Percentiles rank a stretch among this genome's conserved stretches.
These are phyloP conservation scores for Nematostella vectensis DNA, from an alignment of 92 coral and sea anemone species.

Conservation along the genomic window DNA sequence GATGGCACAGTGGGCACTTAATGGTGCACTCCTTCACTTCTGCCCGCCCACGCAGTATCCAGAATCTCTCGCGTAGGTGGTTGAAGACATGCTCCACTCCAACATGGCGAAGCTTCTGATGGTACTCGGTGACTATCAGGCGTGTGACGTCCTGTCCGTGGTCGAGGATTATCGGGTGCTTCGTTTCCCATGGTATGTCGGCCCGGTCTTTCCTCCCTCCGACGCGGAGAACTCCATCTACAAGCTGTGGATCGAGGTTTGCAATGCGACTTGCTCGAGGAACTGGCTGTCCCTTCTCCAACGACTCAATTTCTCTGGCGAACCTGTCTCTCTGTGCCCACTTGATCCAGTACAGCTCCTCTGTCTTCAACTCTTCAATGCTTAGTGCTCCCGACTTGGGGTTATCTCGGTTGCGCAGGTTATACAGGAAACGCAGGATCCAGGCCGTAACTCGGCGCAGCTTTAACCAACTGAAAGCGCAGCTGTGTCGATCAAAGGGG, in stretches of 20 bases:
- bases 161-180: slow-evolving; percentile 32
- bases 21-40: slow-evolving; percentile 15
- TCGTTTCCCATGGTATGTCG: slow-evolving; percentile 5
- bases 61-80: slow-evolving; percentile 38
- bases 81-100: slow-evolving; percentile 49
- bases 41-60: slow-evolving; percentile 47
- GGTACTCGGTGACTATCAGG: slow-evolving; percentile 28
- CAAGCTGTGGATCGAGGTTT: slow-evolving; percentile 30
- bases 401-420: background rate
- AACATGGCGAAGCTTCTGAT: slow-evolving; percentile 28
- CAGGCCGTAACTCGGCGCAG: background rate
- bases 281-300: slow-evolving; percentile 15
- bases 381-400: slow-evolving; percentile 2
- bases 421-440: background rate
- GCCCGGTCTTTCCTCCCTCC: slow-evolving; percentile 25
- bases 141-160: slow-evolving; percentile 28
- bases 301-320: slow-evolving; percentile 20
- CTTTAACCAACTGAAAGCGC: too few species aligned
- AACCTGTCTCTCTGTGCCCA: slow-evolving; percentile 29
- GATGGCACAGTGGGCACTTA: slow-evolving; percentile 34
- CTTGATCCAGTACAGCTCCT: slow-evolving; percentile 20
- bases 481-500: too few species aligned
- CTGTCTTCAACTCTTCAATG: slow-evolving; percentile 30
- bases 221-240: slow-evolving; percentile 30
- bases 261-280: slow-evolving; percentile 41